Conservation (phyloP, 1,140 invertebrate genomes). For the Neomicropteryx cornuta region DNA sequence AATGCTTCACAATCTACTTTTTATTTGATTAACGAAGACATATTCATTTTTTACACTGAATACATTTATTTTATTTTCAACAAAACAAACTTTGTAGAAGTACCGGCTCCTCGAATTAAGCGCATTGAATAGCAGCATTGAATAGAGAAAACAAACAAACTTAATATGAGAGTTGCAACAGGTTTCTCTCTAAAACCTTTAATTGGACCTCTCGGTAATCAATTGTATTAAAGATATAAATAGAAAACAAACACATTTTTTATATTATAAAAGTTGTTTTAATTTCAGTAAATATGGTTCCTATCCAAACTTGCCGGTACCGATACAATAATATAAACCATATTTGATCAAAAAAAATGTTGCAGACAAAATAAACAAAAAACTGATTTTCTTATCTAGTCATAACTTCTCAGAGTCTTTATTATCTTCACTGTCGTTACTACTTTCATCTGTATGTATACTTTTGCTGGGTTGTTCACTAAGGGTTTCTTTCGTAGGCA, state of each 20-base stretch:
- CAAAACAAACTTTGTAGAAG: too few species aligned
- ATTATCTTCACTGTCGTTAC: not conserved
- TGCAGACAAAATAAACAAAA: slow-evolving; percentile 1
- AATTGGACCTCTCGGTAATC: not conserved
- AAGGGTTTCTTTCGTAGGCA: not conserved
- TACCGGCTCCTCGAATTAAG: too few species aligned
- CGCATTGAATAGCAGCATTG: too few species aligned
- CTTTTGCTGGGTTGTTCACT: not conserved
- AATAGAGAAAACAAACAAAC: slow-evolving; percentile 11
- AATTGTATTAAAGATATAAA: too few species aligned
- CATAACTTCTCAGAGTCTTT: slow-evolving; percentile 4
- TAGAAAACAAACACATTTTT: too few species aligned
- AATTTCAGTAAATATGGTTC: not conserved
- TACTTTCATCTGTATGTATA: not conserved
- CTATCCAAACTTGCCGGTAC: not conserved
- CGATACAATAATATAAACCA: slow-evolving; percentile 3
- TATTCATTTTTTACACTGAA: too few species aligned
- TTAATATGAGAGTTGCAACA: slow-evolving; percentile 4
- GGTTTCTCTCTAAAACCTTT: slow-evolving; percentile 9
- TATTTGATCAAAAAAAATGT: slow-evolving; percentile 4
- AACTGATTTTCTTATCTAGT: slow-evolving; percentile 6
- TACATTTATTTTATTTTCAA: too few species aligned
- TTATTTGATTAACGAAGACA: too few species aligned
- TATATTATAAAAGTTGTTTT: too few species aligned
- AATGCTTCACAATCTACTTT: too few species aligned